Percentiles rank a stretch among this genome's conserved stretches.
Conservation (phyloP, 2,888 invertebrate genomes). For the Machimus rusticus region DNA sequence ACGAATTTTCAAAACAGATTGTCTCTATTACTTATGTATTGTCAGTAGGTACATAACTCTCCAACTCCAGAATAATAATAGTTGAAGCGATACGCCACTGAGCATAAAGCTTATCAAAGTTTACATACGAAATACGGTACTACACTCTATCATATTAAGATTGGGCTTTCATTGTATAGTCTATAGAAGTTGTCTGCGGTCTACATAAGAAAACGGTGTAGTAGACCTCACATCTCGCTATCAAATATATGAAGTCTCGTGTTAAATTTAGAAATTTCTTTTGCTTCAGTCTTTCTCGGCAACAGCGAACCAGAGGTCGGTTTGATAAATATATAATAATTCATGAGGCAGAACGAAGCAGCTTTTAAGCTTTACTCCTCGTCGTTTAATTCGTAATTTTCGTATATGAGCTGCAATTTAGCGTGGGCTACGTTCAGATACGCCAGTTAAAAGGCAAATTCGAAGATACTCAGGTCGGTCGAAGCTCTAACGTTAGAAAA, state of each 20-base stretch:
- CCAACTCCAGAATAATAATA: too few relatives aligned
- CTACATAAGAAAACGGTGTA: conserved; percentile 29
- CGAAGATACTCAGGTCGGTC: background rate
- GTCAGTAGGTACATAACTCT: too few relatives aligned
- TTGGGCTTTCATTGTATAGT: background rate
- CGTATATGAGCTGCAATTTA: background rate
- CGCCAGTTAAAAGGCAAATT: background rate
- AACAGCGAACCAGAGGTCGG: conserved; percentile 54
- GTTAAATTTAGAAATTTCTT: conserved; percentile 60
- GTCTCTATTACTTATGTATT: too few relatives aligned
- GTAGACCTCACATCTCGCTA: conserved; percentile 35
- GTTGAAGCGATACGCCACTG: background rate
- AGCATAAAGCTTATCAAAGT: conserved; percentile 16
- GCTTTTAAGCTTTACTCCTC: conserved; percentile 2
- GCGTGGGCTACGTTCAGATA: background rate
- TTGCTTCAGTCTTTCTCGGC: conserved; percentile 55
- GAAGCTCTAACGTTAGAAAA: background rate
- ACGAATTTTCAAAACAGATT: too few relatives aligned
- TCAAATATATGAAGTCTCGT: conserved; percentile 49
- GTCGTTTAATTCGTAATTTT: background rate
- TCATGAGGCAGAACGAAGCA: background rate
- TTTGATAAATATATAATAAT: conserved; percentile 19
- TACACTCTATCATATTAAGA: background rate
- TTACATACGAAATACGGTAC: background rate
- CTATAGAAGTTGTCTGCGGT: background rate